Evolutionary conservation across 2,113 vertebrate species (phyloP).

Genomic region (Prinia subflava): DNA sequence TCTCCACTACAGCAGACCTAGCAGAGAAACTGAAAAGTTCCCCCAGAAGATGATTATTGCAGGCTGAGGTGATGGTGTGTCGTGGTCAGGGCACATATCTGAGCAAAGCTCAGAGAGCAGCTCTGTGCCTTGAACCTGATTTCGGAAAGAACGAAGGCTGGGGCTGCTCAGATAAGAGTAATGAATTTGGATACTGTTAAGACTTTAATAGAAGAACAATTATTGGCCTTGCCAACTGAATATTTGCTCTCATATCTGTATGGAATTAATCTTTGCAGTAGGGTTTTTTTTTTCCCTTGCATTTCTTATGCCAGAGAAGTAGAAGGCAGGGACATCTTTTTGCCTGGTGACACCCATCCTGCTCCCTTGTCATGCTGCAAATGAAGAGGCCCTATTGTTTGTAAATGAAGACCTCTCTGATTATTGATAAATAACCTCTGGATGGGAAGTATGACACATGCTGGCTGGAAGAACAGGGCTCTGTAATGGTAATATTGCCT

Average conservation of each 20-base stretch:
- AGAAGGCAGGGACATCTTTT: background rate
- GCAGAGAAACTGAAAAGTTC: background rate
- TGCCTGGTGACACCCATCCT: background rate
- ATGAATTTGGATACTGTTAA: conserved; percentile 32
- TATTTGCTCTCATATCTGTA: conserved; percentile 13
- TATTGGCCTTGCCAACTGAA: conserved; percentile 20
- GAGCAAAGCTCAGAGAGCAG: background rate
- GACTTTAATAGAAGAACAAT: conserved; percentile 62
- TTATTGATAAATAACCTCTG: conserved; percentile 28
- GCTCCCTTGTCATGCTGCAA: background rate
- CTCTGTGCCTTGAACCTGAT: background rate
- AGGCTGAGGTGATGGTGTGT: background rate
- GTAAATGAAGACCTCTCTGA: background rate
- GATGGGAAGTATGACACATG: background rate
- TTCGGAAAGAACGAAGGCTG: background rate
- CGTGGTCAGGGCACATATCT: background rate
- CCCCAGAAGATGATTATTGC: background rate
- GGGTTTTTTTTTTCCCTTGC: background rate
- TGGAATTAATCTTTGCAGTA: background rate
- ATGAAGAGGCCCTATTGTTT: background rate
- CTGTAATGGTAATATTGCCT: conserved; percentile 27
- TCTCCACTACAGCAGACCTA: background rate
- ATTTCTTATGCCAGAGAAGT: background rate
- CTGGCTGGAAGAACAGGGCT: conserved; percentile 18
- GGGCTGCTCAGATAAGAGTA: conserved; percentile 31